These are phyloP conservation scores for Ptilodon capucinus DNA, from an alignment of 2,888 invertebrate species.

Conservation along the genomic window DNA sequence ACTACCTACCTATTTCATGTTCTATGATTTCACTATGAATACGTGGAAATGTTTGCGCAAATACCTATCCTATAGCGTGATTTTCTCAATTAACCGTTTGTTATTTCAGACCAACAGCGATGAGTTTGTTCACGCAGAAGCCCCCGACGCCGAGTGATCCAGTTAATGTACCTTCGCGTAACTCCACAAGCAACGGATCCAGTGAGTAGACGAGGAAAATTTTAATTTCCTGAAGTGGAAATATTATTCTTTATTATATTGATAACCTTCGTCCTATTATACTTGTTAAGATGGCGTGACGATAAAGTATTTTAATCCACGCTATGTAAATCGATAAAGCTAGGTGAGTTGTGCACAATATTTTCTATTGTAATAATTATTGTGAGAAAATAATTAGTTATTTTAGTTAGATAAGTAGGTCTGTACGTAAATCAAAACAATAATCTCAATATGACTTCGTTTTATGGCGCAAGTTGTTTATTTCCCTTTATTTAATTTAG, in stretches of 20 bases:
- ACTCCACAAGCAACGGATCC: conserved; percentile 47
- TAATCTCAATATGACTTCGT: no score
- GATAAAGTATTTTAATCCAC: neutral
- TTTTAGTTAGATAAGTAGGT: no score
- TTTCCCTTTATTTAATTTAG: no score
- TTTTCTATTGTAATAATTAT: no score
- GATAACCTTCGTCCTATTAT: no score
- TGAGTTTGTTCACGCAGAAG: conserved; percentile 84
- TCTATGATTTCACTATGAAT: neutral
- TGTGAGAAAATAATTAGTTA: no score
- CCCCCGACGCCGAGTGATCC: conserved; percentile 84
- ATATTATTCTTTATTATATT: no score
- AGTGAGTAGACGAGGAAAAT: conserved; percentile 47
- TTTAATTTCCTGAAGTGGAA: neutral
- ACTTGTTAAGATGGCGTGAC: neutral
- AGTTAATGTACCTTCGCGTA: conserved; percentile 82
- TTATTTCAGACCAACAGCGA: conserved; percentile 82
- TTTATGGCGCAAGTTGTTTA: no score
- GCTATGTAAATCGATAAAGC: no score
- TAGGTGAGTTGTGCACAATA: no score
- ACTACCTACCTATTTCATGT: neutral
- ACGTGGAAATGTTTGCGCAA: neutral
- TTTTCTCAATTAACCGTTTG: neutral
- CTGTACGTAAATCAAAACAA: no score
- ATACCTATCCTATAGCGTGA: neutral